These are phyloP conservation scores for Berghia stephanieae DNA, from an alignment of 1,140 invertebrate genomes.

Conservation along the genomic window DNA sequence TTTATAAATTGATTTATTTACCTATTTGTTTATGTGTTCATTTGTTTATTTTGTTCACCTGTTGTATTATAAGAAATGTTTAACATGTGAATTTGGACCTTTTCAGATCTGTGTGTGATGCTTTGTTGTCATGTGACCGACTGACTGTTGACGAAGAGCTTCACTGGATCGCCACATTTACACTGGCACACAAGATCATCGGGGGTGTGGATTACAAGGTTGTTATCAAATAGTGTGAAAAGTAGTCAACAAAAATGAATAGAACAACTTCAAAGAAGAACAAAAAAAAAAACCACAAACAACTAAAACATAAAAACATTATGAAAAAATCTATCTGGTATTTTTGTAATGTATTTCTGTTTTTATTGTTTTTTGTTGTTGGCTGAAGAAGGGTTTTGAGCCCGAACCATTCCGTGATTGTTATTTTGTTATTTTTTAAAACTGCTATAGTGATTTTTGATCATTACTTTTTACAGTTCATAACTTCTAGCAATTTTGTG, in stretches of 20 bases:
- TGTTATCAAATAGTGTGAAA: neutral
- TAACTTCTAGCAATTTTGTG: too few species aligned
- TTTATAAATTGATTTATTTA: neutral
- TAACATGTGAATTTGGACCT: neutral
- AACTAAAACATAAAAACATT: neutral
- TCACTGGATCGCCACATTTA: slow-evolving; percentile 87
- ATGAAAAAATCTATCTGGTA: neutral
- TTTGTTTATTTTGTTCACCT: neutral
- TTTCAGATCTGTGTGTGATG: slow-evolving; percentile 83
- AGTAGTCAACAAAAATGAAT: too few species aligned
- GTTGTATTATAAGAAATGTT: neutral
- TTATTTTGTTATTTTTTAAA: too few species aligned
- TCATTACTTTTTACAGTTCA: too few species aligned
- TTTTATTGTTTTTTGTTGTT: too few species aligned
- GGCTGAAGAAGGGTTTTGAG: too few species aligned
- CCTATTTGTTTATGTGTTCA: neutral
- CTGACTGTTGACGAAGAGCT: slow-evolving; percentile 79
- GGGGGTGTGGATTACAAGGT: slow-evolving; percentile 93
- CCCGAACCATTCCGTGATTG: too few species aligned
- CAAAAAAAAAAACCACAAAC: too few species aligned
- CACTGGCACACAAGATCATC: slow-evolving; percentile 85
- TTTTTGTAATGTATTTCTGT: neutral
- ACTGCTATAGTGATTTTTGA: too few species aligned
- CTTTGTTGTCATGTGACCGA: slow-evolving; percentile 81
- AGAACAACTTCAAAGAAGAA: too few species aligned